Evolutionary conservation across 2,113 vertebrate species (phyloP).

Genomic region (Regulus satrapa): DNA sequence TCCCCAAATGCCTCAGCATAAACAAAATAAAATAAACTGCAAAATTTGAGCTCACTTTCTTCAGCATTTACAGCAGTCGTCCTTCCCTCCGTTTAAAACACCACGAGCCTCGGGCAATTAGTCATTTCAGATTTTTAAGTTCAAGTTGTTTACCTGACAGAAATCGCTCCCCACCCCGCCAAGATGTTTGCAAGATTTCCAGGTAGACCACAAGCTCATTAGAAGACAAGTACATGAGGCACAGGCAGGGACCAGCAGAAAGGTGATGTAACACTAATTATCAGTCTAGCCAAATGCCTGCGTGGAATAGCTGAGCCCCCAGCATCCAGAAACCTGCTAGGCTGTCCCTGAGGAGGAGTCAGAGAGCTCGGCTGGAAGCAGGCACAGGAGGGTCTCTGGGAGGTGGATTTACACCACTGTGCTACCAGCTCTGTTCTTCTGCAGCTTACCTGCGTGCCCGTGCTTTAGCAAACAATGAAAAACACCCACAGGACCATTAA

Average conservation of each 20-base stretch:
- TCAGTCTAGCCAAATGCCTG: neutral
- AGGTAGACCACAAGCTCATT: constrained; percentile 37
- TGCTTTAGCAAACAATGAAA: neutral
- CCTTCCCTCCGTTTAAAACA: neutral
- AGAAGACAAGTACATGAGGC: neutral
- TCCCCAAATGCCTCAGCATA: neutral
- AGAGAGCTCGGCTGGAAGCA: neutral
- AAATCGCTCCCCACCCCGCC: neutral
- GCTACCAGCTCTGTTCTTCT: neutral
- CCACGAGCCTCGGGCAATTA: neutral
- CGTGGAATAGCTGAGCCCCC: neutral
- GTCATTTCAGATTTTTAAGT: neutral
- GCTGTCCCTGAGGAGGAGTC: neutral
- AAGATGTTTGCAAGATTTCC: neutral
- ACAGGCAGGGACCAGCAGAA: neutral
- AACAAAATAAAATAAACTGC: neutral
- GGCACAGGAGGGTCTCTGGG: neutral
- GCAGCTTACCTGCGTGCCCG: neutral
- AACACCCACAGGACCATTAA: neutral
- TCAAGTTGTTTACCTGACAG: neutral
- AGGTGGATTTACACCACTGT: neutral
- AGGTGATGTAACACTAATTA: constrained; percentile 14
- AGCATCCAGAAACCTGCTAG: neutral
- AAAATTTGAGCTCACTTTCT: neutral
- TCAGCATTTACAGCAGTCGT: neutral